phyloP scores from a whole-genome alignment of 2,113 vertebrate species.

The Lagopus leucura region DNA sequence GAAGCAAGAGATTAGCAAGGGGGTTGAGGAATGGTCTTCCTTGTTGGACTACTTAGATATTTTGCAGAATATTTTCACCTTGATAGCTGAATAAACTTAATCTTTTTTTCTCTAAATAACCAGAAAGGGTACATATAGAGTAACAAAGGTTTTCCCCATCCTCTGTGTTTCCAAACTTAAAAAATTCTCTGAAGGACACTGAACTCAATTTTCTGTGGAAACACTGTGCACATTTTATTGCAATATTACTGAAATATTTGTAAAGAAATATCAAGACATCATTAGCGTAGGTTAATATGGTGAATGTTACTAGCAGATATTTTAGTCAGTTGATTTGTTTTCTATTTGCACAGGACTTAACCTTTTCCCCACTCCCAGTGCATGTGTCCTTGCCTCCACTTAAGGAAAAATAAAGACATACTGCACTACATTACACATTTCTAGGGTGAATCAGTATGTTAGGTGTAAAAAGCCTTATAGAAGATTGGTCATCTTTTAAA shows the following conservation, averaged over 20 bases:
- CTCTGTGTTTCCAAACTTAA: not conserved
- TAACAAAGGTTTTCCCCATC: not conserved
- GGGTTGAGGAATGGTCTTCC: not conserved
- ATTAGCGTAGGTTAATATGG: not conserved
- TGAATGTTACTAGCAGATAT: not conserved
- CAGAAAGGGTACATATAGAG: not conserved
- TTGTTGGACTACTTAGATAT: not conserved
- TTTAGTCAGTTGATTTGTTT: not conserved
- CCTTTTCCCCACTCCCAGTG: fast-evolving
- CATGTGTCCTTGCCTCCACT: not conserved
- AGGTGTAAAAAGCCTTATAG: not conserved
- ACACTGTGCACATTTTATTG: not conserved
- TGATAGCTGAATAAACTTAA: not conserved
- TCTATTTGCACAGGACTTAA: not conserved
- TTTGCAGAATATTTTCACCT: not conserved
- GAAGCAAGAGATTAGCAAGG: not conserved
- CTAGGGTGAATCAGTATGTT: not conserved
- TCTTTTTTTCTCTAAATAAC: not conserved
- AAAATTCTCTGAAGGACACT: not conserved
- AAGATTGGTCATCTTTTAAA: not conserved
- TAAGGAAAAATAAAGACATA: not conserved
- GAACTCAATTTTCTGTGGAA: not conserved
- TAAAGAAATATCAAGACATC: not conserved
- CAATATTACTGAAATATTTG: not conserved
- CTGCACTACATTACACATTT: not conserved